A percentile compares a stretch with the other conserved stretches of the same genome.
Conservation (phyloP, 2,888 invertebrate species). For the Nomada lathburiana region DNA sequence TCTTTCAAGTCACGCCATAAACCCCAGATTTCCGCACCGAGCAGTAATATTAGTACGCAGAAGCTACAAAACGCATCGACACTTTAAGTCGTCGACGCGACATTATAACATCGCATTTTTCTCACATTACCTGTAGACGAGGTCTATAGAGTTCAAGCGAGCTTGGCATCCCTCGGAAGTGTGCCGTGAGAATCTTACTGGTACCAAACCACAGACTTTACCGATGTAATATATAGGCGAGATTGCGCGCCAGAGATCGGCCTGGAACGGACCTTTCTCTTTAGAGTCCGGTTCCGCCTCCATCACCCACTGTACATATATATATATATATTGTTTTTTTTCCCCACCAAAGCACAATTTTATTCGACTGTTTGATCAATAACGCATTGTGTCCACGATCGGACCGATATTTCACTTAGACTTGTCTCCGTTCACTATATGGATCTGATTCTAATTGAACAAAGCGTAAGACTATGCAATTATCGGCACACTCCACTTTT, state of each 20-base stretch:
- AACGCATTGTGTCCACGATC: no score
- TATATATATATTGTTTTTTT: no score
- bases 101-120: not conserved
- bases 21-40: slow-evolving; percentile 83
- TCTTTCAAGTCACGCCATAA: slow-evolving; percentile 86
- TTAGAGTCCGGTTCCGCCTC: not conserved
- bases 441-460: no score
- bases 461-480: no score
- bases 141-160: slow-evolving; percentile 60
- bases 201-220: slow-evolving; percentile 78
- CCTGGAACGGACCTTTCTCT: slow-evolving; percentile 57
- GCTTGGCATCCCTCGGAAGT: slow-evolving; percentile 73
- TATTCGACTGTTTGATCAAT: no score
- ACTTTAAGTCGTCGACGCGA: no score
- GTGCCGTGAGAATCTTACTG: slow-evolving; percentile 74
- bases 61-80: slow-evolving; percentile 54
- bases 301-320: not conserved
- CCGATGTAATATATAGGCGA: slow-evolving; percentile 80
- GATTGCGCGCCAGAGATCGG: slow-evolving; percentile 78
- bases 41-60: slow-evolving; percentile 65
- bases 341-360: no score
- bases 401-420: no score
- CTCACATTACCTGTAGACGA: slow-evolving; percentile 77
- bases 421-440: no score
- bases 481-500: no score